Evolutionary conservation across 2,797 vertebrate species (phyloP).

Genomic region (Okamejei kenojei): DNA sequence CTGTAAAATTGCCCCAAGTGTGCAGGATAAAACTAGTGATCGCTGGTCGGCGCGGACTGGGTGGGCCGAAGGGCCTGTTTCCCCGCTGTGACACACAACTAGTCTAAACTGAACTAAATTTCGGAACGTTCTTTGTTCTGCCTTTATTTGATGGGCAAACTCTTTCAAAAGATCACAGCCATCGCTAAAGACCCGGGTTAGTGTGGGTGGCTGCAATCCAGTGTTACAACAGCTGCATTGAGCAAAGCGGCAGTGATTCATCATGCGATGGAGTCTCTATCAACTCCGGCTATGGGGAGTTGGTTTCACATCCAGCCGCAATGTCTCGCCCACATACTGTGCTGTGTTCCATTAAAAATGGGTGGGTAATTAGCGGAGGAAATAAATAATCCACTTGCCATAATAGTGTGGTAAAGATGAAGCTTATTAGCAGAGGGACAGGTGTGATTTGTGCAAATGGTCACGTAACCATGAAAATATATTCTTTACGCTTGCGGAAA

Average conservation of each 20-base stretch:
- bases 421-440: slow-evolving; percentile 14
- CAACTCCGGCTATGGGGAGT: background rate
- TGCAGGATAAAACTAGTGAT: no score
- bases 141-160: background rate
- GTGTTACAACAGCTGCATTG: slow-evolving; percentile 14
- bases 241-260: slow-evolving; percentile 18
- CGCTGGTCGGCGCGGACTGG: no score
- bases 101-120: no score
- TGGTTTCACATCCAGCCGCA: background rate
- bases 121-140: background rate
- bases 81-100: no score
- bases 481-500: background rate
- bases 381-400: background rate
- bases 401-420: slow-evolving; percentile 1
- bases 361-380: background rate
- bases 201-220: background rate
- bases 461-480: background rate
- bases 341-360: background rate
- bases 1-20: no score
- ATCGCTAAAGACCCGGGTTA: background rate
- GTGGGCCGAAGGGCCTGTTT: no score
- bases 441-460: slow-evolving; percentile 7
- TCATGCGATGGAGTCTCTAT: background rate
- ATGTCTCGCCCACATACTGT: background rate
- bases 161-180: background rate